Percentiles rank a stretch among this genome's conserved stretches.
Evolutionary conservation across 1,140 invertebrate genomes (phyloP).

Genomic region (Drosophila simulans): DNA sequence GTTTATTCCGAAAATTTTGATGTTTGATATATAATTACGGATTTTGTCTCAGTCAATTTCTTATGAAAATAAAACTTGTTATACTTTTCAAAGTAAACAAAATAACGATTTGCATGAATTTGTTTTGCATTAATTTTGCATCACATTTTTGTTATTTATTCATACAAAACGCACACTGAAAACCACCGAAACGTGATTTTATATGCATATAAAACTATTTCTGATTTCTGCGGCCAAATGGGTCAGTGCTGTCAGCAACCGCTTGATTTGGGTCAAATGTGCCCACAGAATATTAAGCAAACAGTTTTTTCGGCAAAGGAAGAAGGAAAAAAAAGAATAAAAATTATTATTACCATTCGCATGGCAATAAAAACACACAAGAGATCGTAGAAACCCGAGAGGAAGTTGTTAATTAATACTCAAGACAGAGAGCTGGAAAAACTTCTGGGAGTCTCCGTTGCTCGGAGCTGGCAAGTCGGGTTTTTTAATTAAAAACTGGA

Average conservation of each 20-base stretch:
- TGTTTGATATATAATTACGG: too few species aligned
- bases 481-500: slow-evolving; percentile 68
- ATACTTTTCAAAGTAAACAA: slow-evolving; percentile 2
- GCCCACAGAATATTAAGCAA: slow-evolving; percentile 62
- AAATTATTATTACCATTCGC: slow-evolving; percentile 72
- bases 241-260: slow-evolving; percentile 66
- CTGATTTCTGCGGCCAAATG: slow-evolving; percentile 47
- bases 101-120: slow-evolving; percentile 2
- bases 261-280: slow-evolving; percentile 76
- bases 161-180: slow-evolving; percentile 10
- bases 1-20: background rate
- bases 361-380: slow-evolving; percentile 45
- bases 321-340: slow-evolving; percentile 41
- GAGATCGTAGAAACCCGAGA: slow-evolving; percentile 42
- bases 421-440: slow-evolving; percentile 57
- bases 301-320: slow-evolving; percentile 18
- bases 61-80: background rate
- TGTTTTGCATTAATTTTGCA: slow-evolving; percentile 31
- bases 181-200: slow-evolving; percentile 27
- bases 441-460: slow-evolving; percentile 42
- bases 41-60: background rate
- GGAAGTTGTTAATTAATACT: slow-evolving; percentile 79
- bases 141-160: slow-evolving; percentile 19
- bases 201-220: slow-evolving; percentile 28
- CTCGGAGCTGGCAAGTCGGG: slow-evolving; percentile 25